A percentile compares a stretch with the other conserved stretches of the same genome.
Conservation (phyloP, 2,113 vertebrate genomes). For the Scopus umbretta region DNA sequence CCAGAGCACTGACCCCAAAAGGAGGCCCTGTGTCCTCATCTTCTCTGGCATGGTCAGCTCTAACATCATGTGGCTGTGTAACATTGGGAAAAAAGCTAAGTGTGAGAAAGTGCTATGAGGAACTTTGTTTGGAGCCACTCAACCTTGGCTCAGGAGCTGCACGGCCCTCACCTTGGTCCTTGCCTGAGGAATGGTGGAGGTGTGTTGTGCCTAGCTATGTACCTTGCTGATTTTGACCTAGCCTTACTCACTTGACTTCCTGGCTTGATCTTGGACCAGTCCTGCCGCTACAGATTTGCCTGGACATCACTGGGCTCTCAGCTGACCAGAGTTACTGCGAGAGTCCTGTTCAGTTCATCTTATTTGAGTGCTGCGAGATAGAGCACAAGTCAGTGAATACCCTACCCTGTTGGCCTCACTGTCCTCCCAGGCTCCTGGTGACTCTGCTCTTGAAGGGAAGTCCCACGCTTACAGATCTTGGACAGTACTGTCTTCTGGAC, state of each 20-base stretch:
- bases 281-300: background rate
- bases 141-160: background rate
- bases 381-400: background rate
- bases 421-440: background rate
- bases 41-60: background rate
- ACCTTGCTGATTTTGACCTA: background rate
- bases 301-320: background rate
- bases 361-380: background rate
- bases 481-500: background rate
- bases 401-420: background rate
- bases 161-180: background rate
- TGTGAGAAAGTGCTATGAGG: background rate
- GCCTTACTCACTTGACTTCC: background rate
- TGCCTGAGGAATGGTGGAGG: background rate
- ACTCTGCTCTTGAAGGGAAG: background rate
- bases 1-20: background rate
- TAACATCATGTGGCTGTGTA: background rate
- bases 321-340: background rate
- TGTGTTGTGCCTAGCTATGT: background rate
- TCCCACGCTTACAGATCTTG: background rate
- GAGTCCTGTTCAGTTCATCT: background rate
- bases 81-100: background rate
- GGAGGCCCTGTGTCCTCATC: background rate
- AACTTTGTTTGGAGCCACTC: background rate
- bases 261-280: background rate